A percentile compares a stretch with the other conserved stretches of the same genome.
Conservation (phyloP, 2,113 vertebrate species). For the Ceyx margarethae region DNA sequence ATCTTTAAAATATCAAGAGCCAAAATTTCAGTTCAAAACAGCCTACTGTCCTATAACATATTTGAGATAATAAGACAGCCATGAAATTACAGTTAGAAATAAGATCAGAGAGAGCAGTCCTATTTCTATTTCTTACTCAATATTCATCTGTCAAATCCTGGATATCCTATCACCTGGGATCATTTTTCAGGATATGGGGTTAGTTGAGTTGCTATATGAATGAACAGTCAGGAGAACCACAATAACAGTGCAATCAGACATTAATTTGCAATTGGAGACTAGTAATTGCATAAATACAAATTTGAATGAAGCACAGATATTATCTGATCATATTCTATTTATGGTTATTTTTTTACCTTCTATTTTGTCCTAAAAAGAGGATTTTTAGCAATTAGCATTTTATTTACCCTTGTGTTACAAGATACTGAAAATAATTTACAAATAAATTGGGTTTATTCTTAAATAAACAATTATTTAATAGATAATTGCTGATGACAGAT, state of each 20-base stretch:
- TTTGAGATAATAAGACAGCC: neutral
- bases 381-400: neutral
- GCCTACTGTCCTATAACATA: neutral
- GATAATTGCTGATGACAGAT: neutral
- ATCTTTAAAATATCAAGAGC: neutral
- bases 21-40: neutral
- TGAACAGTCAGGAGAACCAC: neutral
- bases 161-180: neutral
- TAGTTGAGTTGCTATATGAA: neutral
- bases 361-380: neutral
- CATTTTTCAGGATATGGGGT: neutral
- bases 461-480: neutral
- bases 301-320: neutral
- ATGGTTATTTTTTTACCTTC: neutral
- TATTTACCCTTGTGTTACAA: neutral
- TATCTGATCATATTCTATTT: neutral
- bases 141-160: neutral
- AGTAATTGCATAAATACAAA: neutral
- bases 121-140: neutral
- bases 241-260: neutral
- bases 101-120: accelerated
- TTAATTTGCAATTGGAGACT: neutral
- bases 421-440: neutral
- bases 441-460: neutral
- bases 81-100: neutral